phyloP scores from a whole-genome alignment of 37 sponge, comb jelly and placozoan species.

The Diacarnus erythraeanus region DNA sequence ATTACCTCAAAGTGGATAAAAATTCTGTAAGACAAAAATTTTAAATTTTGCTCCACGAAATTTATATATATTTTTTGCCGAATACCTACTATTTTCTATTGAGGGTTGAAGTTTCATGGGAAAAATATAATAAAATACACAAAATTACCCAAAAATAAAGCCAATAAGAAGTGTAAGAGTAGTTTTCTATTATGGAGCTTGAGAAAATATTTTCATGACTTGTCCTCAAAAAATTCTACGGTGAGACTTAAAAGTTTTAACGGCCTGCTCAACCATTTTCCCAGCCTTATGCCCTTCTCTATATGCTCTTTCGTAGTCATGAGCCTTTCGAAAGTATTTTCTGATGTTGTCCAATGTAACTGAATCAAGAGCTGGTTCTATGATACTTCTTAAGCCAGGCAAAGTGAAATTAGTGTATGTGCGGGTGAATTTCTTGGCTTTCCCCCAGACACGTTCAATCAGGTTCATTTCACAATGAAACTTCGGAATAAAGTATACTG shows the following conservation, averaged over 20 bases:
- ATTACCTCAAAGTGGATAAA: too few relatives aligned
- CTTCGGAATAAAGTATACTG: constrained; percentile 30
- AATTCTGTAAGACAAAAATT: too few relatives aligned
- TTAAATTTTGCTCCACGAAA: too few relatives aligned
- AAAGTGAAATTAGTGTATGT: constrained; percentile 22
- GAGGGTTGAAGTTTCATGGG: too few relatives aligned
- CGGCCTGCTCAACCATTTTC: constrained; percentile 14
- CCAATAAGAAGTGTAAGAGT: background rate
- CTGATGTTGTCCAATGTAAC: constrained; percentile 7
- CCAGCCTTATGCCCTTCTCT: constrained; percentile 29
- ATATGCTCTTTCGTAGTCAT: constrained; percentile 24
- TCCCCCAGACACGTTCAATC: constrained; percentile 28
- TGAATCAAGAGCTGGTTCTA: constrained; percentile 17
- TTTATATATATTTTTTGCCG: too few relatives aligned
- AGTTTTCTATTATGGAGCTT: too few relatives aligned
- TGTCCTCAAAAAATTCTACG: constrained; percentile 12
- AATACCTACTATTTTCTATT: too few relatives aligned
- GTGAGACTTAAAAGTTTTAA: constrained; percentile 29
- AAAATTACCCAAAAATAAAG: background rate
- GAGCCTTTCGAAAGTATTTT: constrained; percentile 24
- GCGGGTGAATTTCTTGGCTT: constrained; percentile 5
- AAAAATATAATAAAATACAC: background rate
- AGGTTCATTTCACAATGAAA: constrained; percentile 38
- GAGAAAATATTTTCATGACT: background rate
- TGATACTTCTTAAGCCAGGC: background rate